phyloP scores from a whole-genome alignment of 1,140 invertebrate species.

The Lithobius niger region DNA sequence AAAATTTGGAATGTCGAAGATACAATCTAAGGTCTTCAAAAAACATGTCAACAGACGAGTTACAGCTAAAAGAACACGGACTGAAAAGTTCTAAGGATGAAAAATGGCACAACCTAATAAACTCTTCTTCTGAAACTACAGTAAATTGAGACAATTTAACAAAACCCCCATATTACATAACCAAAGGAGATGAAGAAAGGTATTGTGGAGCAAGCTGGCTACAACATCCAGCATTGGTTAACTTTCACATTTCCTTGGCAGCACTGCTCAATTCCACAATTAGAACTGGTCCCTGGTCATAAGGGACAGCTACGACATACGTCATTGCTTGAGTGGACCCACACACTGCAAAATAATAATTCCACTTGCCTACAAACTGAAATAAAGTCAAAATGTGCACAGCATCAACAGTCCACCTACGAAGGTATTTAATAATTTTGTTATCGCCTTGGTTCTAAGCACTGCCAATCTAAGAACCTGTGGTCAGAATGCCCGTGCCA shows the following conservation, averaged over 20 bases:
- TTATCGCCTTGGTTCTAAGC: too few species aligned
- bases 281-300: too few species aligned
- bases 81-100: neutral
- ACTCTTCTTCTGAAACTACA: neutral
- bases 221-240: too few species aligned
- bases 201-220: neutral
- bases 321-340: too few species aligned
- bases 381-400: neutral
- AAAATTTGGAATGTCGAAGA: slow-evolving; percentile 3
- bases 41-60: neutral
- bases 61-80: neutral
- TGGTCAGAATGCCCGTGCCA: too few species aligned
- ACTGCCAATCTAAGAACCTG: too few species aligned
- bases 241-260: too few species aligned
- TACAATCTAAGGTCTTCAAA: neutral
- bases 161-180: neutral
- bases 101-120: slow-evolving; percentile 1
- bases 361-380: too few species aligned
- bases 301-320: too few species aligned
- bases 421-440: neutral
- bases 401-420: neutral
- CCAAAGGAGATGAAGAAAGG: neutral
- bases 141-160: neutral
- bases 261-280: too few species aligned
- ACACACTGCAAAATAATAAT: too few species aligned